Evolutionary conservation across 92 coral and sea anemone genomes (phyloP).

Genomic region (Porites divaricata): DNA sequence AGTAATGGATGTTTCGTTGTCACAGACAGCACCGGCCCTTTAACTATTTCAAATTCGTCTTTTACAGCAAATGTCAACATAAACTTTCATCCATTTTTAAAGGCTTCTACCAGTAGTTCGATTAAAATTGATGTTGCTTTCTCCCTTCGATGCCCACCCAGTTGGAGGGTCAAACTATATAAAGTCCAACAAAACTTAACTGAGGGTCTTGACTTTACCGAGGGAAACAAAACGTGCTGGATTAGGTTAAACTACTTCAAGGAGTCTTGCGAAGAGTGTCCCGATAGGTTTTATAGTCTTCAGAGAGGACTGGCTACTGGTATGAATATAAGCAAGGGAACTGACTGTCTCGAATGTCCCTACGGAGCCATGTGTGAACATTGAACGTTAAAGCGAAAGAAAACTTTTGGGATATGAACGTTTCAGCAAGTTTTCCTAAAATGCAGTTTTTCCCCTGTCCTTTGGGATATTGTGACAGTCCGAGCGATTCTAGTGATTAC

Average conservation of each 20-base stretch:
- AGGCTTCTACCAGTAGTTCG: conserved; percentile 31
- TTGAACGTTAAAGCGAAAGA: conserved; percentile 44
- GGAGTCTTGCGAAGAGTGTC: conserved; percentile 43
- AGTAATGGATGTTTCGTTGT: conserved; percentile 25
- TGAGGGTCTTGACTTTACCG: neutral
- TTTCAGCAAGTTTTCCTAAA: conserved; percentile 4
- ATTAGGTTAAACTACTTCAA: conserved; percentile 17
- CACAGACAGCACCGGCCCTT: conserved; percentile 51
- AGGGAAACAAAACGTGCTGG: conserved; percentile 1
- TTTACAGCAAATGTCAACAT: conserved; percentile 21
- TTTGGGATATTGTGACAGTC: conserved; percentile 30
- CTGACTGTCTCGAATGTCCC: conserved; percentile 34
- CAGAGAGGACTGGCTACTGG: conserved; percentile 40
- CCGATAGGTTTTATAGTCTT: conserved; percentile 44
- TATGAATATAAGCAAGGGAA: neutral
- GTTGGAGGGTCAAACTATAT: conserved; percentile 1
- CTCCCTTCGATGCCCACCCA: conserved; percentile 26
- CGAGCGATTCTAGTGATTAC: neutral
- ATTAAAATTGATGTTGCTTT: conserved; percentile 29
- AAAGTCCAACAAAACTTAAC: neutral
- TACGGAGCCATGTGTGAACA: conserved; percentile 34
- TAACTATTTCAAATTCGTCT: conserved; percentile 22
- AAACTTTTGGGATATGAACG: conserved; percentile 59
- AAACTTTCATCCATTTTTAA: conserved; percentile 29
- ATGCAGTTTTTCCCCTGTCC: conserved; percentile 60